Conservation (phyloP, 2,113 vertebrate species). For the Tragelaphus imberbis region DNA sequence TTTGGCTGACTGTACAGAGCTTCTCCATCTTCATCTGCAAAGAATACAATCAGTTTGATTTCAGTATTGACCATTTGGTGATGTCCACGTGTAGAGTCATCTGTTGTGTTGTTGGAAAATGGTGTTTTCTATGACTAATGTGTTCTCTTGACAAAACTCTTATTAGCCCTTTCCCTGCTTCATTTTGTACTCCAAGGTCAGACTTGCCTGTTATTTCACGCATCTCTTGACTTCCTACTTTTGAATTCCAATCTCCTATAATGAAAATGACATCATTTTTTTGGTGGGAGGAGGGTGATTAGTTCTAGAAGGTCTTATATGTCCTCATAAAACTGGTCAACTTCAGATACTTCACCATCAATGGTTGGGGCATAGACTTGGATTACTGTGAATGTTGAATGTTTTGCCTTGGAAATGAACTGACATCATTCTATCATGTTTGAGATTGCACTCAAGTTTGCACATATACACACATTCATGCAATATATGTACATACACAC, state of each 20-base stretch:
- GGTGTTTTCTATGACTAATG: background rate
- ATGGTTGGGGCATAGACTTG: background rate
- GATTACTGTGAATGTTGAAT: background rate
- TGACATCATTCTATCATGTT: background rate
- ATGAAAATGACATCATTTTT: background rate
- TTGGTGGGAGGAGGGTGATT: background rate
- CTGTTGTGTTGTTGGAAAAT: background rate
- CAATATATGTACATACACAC: background rate
- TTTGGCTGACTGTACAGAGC: background rate
- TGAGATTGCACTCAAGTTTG: background rate
- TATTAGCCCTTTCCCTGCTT: background rate
- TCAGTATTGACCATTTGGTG: background rate
- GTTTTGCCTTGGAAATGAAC: background rate
- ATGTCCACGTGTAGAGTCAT: background rate
- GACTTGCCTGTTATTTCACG: background rate
- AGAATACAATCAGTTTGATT: background rate
- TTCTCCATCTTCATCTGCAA: background rate
- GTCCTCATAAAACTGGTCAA: background rate
- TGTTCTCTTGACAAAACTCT: background rate
- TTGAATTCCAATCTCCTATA: background rate
- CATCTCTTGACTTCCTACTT: background rate
- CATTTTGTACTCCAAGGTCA: background rate
- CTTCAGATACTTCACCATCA: background rate
- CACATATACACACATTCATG: background rate
- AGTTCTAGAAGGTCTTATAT: background rate